phyloP scores from a whole-genome alignment of 2,113 vertebrate genomes.

The Malurus cyaneus region DNA sequence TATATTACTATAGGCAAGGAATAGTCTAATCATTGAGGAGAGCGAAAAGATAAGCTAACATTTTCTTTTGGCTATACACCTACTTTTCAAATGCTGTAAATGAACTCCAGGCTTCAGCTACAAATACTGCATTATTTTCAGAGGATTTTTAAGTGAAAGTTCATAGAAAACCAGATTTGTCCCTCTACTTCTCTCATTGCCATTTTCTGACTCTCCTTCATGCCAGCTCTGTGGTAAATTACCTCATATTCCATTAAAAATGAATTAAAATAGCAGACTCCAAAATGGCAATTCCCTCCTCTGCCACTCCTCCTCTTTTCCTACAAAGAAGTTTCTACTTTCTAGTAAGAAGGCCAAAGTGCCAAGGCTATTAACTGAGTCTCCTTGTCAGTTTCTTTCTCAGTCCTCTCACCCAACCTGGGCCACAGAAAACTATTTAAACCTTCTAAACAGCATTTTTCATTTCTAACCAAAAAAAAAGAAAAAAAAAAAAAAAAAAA shows the following conservation, averaged over 20 bases:
- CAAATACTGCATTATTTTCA: not conserved
- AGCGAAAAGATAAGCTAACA: not conserved
- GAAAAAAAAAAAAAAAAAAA: too few species aligned
- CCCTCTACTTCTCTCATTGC: not conserved
- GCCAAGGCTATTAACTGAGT: not conserved
- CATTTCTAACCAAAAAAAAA: not conserved
- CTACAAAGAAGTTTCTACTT: constrained; percentile 47
- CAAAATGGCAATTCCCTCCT: not conserved
- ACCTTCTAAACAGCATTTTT: not conserved
- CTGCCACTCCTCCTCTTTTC: not conserved
- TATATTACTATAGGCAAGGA: not conserved
- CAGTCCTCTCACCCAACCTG: not conserved
- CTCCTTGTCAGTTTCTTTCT: not conserved
- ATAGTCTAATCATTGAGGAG: not conserved
- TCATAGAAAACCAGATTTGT: not conserved
- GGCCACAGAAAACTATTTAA: not conserved
- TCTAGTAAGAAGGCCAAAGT: constrained; percentile 6
- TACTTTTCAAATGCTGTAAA: not conserved
- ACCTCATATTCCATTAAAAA: constrained; percentile 17
- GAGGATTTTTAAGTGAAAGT: not conserved
- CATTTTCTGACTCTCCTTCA: not conserved
- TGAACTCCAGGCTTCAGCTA: not conserved
- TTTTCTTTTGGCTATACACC: not conserved
- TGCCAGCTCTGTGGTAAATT: not conserved
- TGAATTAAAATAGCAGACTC: not conserved